A percentile compares a stretch with the other conserved stretches of the same genome.
phyloP scores from a whole-genome alignment of 2,888 invertebrate genomes.

The Folsomia candida region DNA sequence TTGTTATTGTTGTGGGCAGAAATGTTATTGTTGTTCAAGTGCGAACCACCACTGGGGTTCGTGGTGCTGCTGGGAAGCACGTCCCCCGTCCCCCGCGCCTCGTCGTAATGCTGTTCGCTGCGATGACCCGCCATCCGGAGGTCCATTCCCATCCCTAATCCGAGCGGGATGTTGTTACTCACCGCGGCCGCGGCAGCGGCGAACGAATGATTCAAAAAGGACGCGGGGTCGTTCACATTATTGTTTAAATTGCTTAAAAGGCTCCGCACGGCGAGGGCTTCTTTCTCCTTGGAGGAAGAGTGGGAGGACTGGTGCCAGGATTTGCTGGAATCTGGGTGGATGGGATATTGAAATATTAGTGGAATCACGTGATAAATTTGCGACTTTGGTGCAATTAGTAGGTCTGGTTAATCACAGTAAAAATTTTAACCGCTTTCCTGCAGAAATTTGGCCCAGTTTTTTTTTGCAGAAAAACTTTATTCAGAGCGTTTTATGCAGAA shows the following conservation, averaged over 20 bases:
- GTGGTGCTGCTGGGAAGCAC: conserved; percentile 29
- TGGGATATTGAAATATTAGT: not conserved
- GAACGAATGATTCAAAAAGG: conserved; percentile 32
- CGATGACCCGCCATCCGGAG: conserved; percentile 18
- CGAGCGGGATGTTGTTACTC: conserved; percentile 28
- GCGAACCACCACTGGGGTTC: conserved; percentile 14
- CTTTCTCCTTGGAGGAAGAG: not conserved
- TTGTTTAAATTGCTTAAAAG: conserved; percentile 37
- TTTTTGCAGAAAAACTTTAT: no score
- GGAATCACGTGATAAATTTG: no score
- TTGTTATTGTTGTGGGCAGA: conserved; percentile 22
- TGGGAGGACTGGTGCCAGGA: no score
- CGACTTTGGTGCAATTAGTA: no score
- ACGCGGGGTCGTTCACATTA: conserved; percentile 37
- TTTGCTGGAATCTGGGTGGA: not conserved
- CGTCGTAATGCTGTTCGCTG: conserved; percentile 24
- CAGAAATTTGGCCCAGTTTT: no score
- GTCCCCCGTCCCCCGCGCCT: conserved; percentile 33
- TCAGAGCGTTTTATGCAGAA: no score
- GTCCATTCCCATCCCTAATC: conserved; percentile 37
- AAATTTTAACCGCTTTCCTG: no score
- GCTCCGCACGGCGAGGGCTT: conserved; percentile 11
- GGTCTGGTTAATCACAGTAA: no score
- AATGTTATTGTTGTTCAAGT: conserved; percentile 20
- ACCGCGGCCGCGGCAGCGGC: conserved; percentile 36